Conservation (phyloP, 2,113 vertebrate species). For the Mus pahari region DNA sequence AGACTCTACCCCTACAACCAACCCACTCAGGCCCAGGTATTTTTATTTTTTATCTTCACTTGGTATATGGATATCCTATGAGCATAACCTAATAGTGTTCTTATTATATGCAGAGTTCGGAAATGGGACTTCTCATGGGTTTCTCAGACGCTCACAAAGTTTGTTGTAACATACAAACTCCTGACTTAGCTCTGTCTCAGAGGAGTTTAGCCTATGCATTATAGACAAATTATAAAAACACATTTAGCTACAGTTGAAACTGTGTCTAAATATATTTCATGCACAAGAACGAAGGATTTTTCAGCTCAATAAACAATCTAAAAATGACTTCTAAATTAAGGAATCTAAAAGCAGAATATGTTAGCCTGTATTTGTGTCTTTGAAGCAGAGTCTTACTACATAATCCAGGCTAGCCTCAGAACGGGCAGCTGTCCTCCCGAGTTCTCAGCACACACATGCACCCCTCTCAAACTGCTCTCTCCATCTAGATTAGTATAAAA, state of each 20-base stretch:
- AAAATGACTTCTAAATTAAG: conserved; percentile 57
- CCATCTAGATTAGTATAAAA: conserved; percentile 55
- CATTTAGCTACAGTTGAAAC: conserved; percentile 40
- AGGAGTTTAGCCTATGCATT: conserved; percentile 13
- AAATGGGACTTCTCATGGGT: neutral
- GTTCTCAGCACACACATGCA: neutral
- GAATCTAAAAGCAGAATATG: conserved; percentile 58
- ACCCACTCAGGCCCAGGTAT: neutral
- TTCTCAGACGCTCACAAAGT: conserved; percentile 29
- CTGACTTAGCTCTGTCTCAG: conserved; percentile 11
- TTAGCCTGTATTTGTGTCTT: neutral
- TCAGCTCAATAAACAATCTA: conserved; percentile 46
- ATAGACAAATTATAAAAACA: conserved; percentile 61
- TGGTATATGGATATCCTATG: neutral
- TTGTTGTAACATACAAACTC: neutral
- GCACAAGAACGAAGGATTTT: conserved; percentile 30
- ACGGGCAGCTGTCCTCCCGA: neutral
- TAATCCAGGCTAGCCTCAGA: neutral
- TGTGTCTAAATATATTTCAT: conserved; percentile 20
- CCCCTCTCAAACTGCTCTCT: neutral
- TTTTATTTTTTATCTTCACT: neutral
- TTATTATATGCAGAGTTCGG: neutral
- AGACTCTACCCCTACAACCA: neutral
- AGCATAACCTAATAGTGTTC: neutral
- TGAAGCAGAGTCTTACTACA: neutral